These are phyloP conservation scores for Malurus cyaneus DNA, from an alignment of 2,113 vertebrate genomes.

Conservation along the genomic window DNA sequence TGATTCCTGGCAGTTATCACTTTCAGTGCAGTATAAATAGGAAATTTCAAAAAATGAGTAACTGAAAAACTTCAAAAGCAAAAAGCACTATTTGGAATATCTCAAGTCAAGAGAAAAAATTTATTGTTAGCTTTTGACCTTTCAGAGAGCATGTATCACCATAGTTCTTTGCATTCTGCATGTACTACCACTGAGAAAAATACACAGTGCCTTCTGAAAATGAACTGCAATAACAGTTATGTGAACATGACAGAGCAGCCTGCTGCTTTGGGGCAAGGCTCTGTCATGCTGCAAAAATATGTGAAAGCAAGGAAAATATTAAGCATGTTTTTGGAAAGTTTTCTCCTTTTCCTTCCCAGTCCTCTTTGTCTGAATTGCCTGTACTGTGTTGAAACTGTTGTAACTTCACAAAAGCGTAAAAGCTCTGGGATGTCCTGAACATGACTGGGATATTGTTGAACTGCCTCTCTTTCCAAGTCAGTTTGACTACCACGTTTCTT, in stretches of 20 bases:
- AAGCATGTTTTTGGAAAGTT: background rate
- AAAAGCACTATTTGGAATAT: background rate
- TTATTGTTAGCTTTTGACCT: background rate
- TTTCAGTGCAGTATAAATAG: background rate
- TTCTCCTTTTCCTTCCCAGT: background rate
- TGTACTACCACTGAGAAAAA: background rate
- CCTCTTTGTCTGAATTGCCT: background rate
- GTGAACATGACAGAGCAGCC: background rate
- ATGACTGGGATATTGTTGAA: background rate
- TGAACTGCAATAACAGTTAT: background rate
- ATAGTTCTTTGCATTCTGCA: background rate
- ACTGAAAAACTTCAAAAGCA: background rate
- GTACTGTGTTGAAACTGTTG: background rate
- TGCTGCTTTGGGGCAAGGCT: background rate
- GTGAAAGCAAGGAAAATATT: background rate
- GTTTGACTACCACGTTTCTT: background rate
- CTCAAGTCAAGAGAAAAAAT: background rate
- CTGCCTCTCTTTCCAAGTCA: background rate
- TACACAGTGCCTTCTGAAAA: background rate
- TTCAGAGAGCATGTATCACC: background rate
- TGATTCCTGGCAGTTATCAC: background rate
- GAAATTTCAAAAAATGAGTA: background rate
- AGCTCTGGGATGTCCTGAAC: background rate
- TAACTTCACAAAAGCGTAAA: background rate
- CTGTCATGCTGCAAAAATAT: background rate